Conservation (phyloP, 2,888 invertebrate genomes). For the Xanthia togata region DNA sequence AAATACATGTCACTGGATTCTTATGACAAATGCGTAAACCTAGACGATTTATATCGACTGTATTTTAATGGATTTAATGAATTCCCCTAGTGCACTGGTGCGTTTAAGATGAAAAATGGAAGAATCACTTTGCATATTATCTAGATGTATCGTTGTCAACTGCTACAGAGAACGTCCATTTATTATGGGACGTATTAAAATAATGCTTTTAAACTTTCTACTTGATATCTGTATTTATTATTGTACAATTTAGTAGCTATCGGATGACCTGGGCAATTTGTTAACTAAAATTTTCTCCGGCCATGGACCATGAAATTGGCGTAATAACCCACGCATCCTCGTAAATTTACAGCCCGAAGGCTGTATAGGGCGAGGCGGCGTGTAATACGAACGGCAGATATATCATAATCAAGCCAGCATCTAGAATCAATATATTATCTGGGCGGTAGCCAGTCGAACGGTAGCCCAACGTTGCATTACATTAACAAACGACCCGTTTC, state of each 20-base stretch:
- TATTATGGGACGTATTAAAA: slow-evolving; percentile 68
- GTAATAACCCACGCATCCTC: slow-evolving; percentile 69
- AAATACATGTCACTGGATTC: slow-evolving; percentile 70
- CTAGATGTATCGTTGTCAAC: slow-evolving; percentile 71
- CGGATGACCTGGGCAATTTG: slow-evolving; percentile 61
- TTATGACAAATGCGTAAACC: slow-evolving; percentile 81
- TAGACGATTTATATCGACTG: slow-evolving; percentile 78
- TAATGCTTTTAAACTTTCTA: slow-evolving; percentile 66
- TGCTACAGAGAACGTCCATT: slow-evolving; percentile 66
- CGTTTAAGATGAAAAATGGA: slow-evolving; percentile 78
- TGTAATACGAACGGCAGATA: slow-evolving; percentile 72
- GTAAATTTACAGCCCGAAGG: slow-evolving; percentile 70
- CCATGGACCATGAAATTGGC: slow-evolving; percentile 69
- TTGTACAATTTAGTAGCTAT: slow-evolving; percentile 53
- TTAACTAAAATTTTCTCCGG: slow-evolving; percentile 66
- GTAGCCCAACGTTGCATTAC: slow-evolving; percentile 73
- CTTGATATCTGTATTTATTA: slow-evolving; percentile 59
- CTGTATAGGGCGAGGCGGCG: slow-evolving; percentile 60
- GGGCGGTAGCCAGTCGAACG: slow-evolving; percentile 68
- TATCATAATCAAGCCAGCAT: slow-evolving; percentile 78
- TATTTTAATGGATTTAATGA: slow-evolving; percentile 83
- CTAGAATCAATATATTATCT: slow-evolving; percentile 75
- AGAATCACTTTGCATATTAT: slow-evolving; percentile 75
- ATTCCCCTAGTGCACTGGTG: slow-evolving; percentile 72
- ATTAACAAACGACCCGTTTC: slow-evolving; percentile 73